Evolutionary conservation across 2,113 vertebrate species (phyloP).

Genomic region (Rhegmatorhina hoffmannsi): DNA sequence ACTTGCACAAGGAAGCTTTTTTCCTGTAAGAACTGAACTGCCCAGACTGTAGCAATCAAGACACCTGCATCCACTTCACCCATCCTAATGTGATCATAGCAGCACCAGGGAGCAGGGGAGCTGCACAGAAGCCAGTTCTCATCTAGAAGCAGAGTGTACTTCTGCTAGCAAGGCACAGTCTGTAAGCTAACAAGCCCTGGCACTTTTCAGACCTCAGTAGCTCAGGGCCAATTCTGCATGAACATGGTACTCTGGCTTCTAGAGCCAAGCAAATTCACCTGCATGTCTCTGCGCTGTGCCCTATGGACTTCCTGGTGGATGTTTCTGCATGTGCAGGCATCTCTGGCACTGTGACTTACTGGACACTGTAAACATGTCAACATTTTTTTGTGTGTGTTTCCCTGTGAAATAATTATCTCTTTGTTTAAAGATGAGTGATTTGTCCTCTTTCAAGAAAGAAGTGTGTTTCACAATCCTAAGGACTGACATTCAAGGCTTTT

Average conservation of each 20-base stretch:
- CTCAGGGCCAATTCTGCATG: not conserved
- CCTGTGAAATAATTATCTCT: not conserved
- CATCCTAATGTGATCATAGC: not conserved
- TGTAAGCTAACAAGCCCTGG: not conserved
- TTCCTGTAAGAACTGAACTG: not conserved
- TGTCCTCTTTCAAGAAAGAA: not conserved
- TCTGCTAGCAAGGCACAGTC: not conserved
- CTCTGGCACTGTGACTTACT: not conserved
- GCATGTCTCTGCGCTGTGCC: accelerated
- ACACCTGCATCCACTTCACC: slow-evolving; percentile 4
- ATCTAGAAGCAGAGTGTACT: not conserved
- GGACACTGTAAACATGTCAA: not conserved
- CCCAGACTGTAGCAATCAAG: not conserved
- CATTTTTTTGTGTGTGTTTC: not conserved
- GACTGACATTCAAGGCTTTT: not conserved
- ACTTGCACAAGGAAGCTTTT: not conserved
- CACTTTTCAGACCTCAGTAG: not conserved
- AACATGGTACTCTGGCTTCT: not conserved
- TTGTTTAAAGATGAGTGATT: not conserved
- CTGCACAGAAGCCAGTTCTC: not conserved
- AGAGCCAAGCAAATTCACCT: not conserved
- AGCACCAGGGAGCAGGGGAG: not conserved
- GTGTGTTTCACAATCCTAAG: not conserved
- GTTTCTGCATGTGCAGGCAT: not conserved
- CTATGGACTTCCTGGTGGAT: not conserved